Percentiles rank a stretch among this genome's conserved stretches.
Evolutionary conservation across 2,888 invertebrate genomes (phyloP).

Genomic region (Hedya salicella): DNA sequence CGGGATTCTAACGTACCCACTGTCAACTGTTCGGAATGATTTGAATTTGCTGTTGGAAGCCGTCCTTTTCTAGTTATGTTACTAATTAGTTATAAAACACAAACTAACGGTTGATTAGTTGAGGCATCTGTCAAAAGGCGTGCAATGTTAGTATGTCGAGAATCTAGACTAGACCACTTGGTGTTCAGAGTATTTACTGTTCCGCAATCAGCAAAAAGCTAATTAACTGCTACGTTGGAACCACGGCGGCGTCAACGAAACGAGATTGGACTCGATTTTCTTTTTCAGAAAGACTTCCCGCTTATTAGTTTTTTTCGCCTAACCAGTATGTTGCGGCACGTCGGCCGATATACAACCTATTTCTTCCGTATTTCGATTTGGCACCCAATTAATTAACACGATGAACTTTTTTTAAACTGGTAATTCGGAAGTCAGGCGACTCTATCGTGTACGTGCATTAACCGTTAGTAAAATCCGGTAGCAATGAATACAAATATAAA

Average conservation of each 20-base stretch:
- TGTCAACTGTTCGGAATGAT: constrained; percentile 45
- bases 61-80: constrained; percentile 14
- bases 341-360: neutral
- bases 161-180: constrained; percentile 7
- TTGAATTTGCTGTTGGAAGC: constrained; percentile 27
- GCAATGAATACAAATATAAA: constrained; percentile 2
- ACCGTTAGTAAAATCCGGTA: constrained; percentile 6
- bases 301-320: neutral
- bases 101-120: constrained; percentile 2
- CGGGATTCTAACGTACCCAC: constrained; percentile 72
- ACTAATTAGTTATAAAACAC: constrained; percentile 10
- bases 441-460: neutral
- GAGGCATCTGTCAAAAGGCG: constrained; percentile 22
- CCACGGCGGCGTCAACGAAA: constrained; percentile 13
- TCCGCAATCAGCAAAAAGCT: constrained; percentile 24
- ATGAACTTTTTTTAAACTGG: neutral
- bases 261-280: constrained; percentile 7
- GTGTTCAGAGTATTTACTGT: constrained; percentile 23
- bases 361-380: constrained; percentile 1
- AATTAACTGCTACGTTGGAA: constrained; percentile 26
- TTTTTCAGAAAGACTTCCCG: neutral
- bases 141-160: constrained; percentile 12
- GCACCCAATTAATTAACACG: neutral
- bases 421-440: neutral
- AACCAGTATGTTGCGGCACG: neutral